Percentiles rank a stretch among this genome's conserved stretches.
These are phyloP conservation scores for Riparia riparia DNA, from an alignment of 2,113 vertebrate genomes.

Conservation along the genomic window DNA sequence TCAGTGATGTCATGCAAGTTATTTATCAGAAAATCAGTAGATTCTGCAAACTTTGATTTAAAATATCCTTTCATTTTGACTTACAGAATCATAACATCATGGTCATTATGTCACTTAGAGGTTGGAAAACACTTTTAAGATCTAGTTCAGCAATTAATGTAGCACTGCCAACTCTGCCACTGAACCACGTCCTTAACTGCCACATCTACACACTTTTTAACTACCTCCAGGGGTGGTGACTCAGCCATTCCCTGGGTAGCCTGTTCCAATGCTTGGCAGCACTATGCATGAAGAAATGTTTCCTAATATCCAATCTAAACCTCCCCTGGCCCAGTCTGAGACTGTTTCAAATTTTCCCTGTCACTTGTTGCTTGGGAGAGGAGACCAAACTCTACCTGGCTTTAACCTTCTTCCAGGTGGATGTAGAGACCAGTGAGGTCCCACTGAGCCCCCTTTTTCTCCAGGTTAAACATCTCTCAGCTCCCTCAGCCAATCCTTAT, in stretches of 20 bases:
- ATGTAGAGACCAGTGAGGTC: not conserved
- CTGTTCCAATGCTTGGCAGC: not conserved
- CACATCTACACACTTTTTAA: not conserved
- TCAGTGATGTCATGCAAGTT: not conserved
- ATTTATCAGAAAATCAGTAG: not conserved
- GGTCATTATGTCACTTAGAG: not conserved
- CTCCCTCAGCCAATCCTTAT: not conserved
- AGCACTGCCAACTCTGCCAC: not conserved
- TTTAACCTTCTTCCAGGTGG: not conserved
- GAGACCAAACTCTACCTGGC: not conserved
- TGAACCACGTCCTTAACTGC: not conserved
- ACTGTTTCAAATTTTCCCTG: not conserved
- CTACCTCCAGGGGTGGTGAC: not conserved
- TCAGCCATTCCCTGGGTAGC: not conserved
- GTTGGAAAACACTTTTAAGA: not conserved
- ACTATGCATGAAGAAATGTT: not conserved
- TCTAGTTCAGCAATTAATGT: not conserved
- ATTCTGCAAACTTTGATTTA: not conserved
- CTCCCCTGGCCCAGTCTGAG: not conserved
- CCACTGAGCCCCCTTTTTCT: not conserved
- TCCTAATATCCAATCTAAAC: not conserved
- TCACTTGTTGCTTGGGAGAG: not conserved
- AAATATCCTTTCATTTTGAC: not conserved
- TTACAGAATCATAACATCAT: not conserved
- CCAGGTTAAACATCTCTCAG: not conserved